Conservation (phyloP, 2,888 invertebrate species). For the Anoplius nigerrimus region DNA sequence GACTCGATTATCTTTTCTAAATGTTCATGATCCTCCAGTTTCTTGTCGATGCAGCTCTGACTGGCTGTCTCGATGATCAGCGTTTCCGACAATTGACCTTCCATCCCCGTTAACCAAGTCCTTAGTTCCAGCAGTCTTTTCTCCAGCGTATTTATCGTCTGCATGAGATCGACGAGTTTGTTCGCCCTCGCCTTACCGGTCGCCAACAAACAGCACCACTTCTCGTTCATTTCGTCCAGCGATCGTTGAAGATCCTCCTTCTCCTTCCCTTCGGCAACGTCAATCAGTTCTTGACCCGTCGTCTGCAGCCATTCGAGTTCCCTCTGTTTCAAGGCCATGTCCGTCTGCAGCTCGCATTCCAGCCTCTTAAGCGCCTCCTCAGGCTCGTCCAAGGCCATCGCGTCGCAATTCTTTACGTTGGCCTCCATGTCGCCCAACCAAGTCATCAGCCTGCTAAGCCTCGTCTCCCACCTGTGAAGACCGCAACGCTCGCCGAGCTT, state of each 20-base stretch:
- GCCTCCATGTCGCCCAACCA: slow-evolving; percentile 85
- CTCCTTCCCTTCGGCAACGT: slow-evolving; percentile 80
- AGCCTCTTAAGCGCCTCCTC: slow-evolving; percentile 84
- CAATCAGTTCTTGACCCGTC: slow-evolving; percentile 82
- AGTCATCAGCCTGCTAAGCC: slow-evolving; percentile 80
- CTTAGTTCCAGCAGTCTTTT: slow-evolving; percentile 84
- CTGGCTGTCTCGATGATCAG: slow-evolving; percentile 82
- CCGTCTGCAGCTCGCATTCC: slow-evolving; percentile 85
- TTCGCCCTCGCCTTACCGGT: slow-evolving; percentile 82
- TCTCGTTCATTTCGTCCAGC: slow-evolving; percentile 80
- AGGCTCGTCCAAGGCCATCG: slow-evolving; percentile 79
- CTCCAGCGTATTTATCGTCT: slow-evolving; percentile 84
- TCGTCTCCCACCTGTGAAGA: slow-evolving; percentile 83
- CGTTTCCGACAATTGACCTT: slow-evolving; percentile 82
- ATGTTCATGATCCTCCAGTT: slow-evolving; percentile 83
- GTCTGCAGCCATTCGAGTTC: slow-evolving; percentile 87
- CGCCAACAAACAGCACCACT: slow-evolving; percentile 83
- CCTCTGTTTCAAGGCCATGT: slow-evolving; percentile 84
- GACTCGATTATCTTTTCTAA: slow-evolving; percentile 86
- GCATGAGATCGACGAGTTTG: slow-evolving; percentile 84
- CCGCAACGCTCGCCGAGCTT: slow-evolving; percentile 85
- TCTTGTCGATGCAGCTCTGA: slow-evolving; percentile 81
- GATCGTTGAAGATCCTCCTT: slow-evolving; percentile 78
- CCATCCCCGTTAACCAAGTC: slow-evolving; percentile 84
- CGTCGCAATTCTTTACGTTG: slow-evolving; percentile 68